Conservation (phyloP, 2,113 vertebrate species). For the Heteronetta atricapilla region DNA sequence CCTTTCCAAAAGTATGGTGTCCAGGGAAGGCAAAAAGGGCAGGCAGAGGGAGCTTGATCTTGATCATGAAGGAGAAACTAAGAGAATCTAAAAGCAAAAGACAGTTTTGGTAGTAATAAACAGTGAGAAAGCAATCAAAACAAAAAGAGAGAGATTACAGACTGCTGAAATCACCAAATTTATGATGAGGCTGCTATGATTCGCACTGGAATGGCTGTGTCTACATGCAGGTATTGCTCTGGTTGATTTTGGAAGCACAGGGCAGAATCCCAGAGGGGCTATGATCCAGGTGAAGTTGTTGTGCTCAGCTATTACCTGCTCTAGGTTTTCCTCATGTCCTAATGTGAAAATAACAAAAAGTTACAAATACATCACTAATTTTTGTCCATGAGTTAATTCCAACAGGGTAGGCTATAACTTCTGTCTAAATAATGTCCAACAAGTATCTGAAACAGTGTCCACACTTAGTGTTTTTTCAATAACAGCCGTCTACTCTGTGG, state of each 20-base stretch:
- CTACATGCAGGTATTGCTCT: not conserved
- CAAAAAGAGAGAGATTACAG: not conserved
- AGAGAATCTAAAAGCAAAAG: not conserved
- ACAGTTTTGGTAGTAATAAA: not conserved
- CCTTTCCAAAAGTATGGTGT: not conserved
- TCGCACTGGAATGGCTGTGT: accelerated
- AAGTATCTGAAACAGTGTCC: not conserved
- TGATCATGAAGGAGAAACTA: not conserved
- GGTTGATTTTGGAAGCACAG: not conserved
- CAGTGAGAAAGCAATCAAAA: not conserved
- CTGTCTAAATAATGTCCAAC: not conserved
- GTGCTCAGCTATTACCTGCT: not conserved
- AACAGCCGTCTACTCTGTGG: not conserved
- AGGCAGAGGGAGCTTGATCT: not conserved
- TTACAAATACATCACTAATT: not conserved
- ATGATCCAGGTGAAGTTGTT: not conserved
- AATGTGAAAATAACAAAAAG: conserved; percentile 15
- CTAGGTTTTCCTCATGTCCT: not conserved
- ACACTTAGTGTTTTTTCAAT: not conserved
- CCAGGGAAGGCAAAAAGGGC: not conserved
- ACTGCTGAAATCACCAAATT: not conserved
- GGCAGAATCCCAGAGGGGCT: not conserved
- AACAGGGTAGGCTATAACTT: not conserved
- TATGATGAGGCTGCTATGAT: not conserved
- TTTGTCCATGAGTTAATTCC: conserved; percentile 29